Percentiles rank a stretch among this genome's conserved stretches.
These are phyloP conservation scores for Brachypteracias leptosomus DNA, from an alignment of 2,113 vertebrate genomes.

Conservation along the genomic window DNA sequence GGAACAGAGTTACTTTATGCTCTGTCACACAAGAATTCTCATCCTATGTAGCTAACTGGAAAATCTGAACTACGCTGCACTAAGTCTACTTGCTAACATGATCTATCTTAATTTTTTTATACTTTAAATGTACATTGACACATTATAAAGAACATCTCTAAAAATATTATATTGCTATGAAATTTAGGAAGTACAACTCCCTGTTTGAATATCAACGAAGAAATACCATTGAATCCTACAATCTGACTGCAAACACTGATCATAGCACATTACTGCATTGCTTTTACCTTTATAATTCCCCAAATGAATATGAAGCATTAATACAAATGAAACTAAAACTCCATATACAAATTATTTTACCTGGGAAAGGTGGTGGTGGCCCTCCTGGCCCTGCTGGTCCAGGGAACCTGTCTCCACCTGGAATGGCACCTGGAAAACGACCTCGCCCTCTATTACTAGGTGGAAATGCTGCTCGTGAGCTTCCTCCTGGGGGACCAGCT, in stretches of 20 bases:
- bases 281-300: constrained; percentile 40
- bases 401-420: constrained; percentile 94
- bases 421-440: constrained; percentile 91
- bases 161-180: neutral
- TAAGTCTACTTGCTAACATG: neutral
- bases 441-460: constrained; percentile 90
- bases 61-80: neutral
- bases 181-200: constrained; percentile 36
- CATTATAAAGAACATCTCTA: neutral
- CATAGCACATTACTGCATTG: constrained; percentile 39
- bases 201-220: constrained; percentile 27
- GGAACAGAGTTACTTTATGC: neutral
- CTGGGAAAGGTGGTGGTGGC: constrained; percentile 92
- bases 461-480: constrained; percentile 88
- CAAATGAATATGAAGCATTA: constrained; percentile 37
- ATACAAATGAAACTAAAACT: constrained; percentile 51
- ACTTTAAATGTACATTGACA: neutral
- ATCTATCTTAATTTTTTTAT: neutral
- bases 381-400: constrained; percentile 92
- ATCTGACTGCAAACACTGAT: neutral
- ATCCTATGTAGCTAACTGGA: neutral
- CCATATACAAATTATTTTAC: constrained; percentile 66
- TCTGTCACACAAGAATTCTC: neutral
- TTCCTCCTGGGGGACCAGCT: constrained; percentile 92
- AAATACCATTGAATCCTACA: constrained; percentile 45